Evolutionary conservation across 2,888 invertebrate genomes (phyloP), one percentile per base, ranked within the genome.

Genomic region (Galerucella nymphaeae): DNA sequence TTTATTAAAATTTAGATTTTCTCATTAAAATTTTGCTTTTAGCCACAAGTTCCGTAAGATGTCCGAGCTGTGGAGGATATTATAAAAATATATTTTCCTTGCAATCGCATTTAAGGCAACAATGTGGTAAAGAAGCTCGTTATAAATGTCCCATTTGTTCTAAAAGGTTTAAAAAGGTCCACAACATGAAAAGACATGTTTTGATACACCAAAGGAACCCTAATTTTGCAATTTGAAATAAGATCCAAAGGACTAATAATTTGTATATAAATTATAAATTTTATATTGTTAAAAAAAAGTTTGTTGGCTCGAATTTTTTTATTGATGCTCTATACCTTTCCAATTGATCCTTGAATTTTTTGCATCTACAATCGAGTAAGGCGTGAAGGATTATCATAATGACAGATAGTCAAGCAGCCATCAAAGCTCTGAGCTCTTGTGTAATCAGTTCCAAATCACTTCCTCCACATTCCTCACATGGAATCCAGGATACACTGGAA

Each of bases 21-120:
- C 18, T 14, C n/a, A 61, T 61, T 61, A 13, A 61, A 38, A 13
- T 63, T 73, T 64, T 61, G 61, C 41, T 74, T 72, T 63, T 67
- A 65, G 71, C 59, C 41, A 18, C n/a, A 41, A 10, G 13, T 9
- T 16, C 72, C 16, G 70, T 67, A 0, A 14, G 38, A 50, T 76
- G 76, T 61, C 70, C 71, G 0, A 88, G 88, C 76, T 94, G 94
- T 84, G 92, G 92, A 72, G 94, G 94, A 87, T 90, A 82, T 71
- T 85, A 84, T 80, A 83, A 83, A 78, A 83, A 84, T 76, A 82
- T 82, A 72, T 82, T 83, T 62, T 85, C 85, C n/a, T 78, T 88
- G 48, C 85, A 85, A 65, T 86, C 87, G n/a, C 87, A 87, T 80
- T 85, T 85, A 77, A 84, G 84, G 75, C 83, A 86, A 71, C 87